Evolutionary conservation across 2,113 vertebrate species (phyloP).

Genomic region (Pongo pygmaeus): DNA sequence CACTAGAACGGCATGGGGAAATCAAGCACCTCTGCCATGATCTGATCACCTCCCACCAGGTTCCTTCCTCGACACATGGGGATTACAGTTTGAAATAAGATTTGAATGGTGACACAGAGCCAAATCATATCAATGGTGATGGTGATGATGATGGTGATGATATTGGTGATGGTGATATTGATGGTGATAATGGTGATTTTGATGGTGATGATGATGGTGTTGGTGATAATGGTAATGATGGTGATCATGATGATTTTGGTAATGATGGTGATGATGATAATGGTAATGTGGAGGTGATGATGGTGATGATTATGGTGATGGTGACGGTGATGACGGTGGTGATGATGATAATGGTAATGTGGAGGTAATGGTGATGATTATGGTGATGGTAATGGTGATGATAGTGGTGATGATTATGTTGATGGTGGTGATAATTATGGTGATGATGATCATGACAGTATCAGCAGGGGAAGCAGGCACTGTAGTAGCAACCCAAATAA

Average conservation of each 20-base stretch:
- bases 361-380: not conserved
- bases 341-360: no score
- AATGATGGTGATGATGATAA: no score
- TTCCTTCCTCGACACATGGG: no score
- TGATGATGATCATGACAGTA: not conserved
- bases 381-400: rapidly evolving
- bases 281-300: not conserved
- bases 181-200: not conserved
- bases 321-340: no score
- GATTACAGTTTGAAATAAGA: no score
- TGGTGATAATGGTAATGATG: not conserved
- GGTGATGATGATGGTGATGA: not conserved
- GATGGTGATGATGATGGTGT: no score
- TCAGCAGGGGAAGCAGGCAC: not conserved
- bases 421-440: rapidly evolving
- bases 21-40: no score
- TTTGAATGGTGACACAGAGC: no score
- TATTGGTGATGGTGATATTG: not conserved
- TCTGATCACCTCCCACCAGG: no score
- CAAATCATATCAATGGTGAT: no score
- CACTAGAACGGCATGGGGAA: no score
- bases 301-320: not conserved
- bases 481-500: not conserved
- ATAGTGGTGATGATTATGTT: rapidly evolving
- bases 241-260: not conserved